Evolutionary conservation across 2,888 invertebrate genomes (phyloP).

Genomic region (Imbricaverruca yamaguchii): DNA sequence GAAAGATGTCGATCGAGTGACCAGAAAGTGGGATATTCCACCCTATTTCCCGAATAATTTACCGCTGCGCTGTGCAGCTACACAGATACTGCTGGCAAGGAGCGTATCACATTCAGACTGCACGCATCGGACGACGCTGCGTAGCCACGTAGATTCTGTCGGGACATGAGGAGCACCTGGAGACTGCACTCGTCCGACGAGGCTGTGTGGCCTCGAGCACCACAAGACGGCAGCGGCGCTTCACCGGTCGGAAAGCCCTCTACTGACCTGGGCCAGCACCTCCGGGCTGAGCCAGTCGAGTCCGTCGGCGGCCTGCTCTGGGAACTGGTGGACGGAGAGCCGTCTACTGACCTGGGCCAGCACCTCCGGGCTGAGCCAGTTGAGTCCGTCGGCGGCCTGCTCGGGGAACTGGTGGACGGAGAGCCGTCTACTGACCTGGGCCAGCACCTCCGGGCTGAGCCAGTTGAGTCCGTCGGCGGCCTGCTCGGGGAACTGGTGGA

Average conservation of each 20-base stretch:
- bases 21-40: too few species aligned
- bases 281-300: conserved; percentile 91
- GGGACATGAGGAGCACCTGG: too few species aligned
- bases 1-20: too few species aligned
- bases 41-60: too few species aligned
- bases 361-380: conserved; percentile 88
- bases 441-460: conserved; percentile 83
- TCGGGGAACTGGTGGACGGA: conserved; percentile 38
- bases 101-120: conserved; percentile 49
- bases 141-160: conserved; percentile 72
- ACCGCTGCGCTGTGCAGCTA: conserved; percentile 27
- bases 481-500: conserved; percentile 64
- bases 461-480: conserved; percentile 69
- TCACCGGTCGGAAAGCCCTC: conserved; percentile 38
- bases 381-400: too few species aligned
- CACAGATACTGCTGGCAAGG: conserved; percentile 19
- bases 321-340: not conserved
- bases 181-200: too few species aligned
- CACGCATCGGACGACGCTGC: conserved; percentile 85
- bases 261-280: conserved; percentile 70
- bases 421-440: conserved; percentile 56
- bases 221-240: too few species aligned
- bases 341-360: conserved; percentile 64
- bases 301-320: too few species aligned
- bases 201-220: too few species aligned